Evolutionary conservation across 2,888 invertebrate species (phyloP), one percentile per base, ranked within the genome.

Genomic region (Himalopsyche anomala): DNA sequence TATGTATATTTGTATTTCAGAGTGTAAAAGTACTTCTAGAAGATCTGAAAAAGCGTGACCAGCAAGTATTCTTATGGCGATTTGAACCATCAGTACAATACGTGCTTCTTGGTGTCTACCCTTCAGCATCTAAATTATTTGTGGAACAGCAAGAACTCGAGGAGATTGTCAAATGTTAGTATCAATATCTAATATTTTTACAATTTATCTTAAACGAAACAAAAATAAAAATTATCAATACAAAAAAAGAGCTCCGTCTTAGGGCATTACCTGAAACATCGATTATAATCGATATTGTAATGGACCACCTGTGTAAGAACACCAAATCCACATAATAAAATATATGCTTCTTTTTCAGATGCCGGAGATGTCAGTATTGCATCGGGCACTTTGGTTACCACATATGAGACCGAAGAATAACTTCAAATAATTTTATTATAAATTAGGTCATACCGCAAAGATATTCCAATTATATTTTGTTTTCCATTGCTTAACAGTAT

Each of bases 1-100:
- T 0, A 11, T 45, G 8, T 45, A 9, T 45, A 45, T 45, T 9
- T 42, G 3, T 45, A 4, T 91, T 90, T 80, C 90, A 94, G 94
- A 93, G 92, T 89, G 90, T 94, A 17, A 91, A 92, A 88, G 90
- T 92, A 45, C 89, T 94, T 40, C 89, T 91, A 0, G 91, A 92
- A 81, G 94, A 93, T 89, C 89, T 94, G 28, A 89, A 89, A 28
- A 86, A 91, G 17, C 90, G 92, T 62, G 90, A 91, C 38, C 93
- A 93, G 88, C 90, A 90, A 62, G 87, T 93, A 3, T 89, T 91
- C 56, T 91, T 92, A 82, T 90, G 91, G 90, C 92, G 93, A 62
- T 87, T 87, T 51, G 28, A 62, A 5, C 69, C 85, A 3, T 55
- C 45, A 4, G 86, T 86, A 19, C 90, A 90, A 89, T 89, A 90